Conservation (phyloP, 2,888 invertebrate species). For the Drosophila hawaiiensis region DNA sequence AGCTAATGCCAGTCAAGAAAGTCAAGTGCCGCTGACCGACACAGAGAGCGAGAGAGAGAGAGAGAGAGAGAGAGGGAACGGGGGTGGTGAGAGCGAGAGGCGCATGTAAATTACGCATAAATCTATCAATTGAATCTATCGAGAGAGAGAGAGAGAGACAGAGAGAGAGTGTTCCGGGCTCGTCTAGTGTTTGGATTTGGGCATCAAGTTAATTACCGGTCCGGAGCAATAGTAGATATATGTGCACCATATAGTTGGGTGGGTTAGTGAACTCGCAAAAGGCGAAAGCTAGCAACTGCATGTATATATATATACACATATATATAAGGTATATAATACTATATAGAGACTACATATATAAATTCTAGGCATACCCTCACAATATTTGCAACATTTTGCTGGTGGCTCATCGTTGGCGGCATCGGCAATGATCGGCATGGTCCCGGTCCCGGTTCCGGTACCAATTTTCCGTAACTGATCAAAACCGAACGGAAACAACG, state of each 20-base stretch:
- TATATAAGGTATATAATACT: constrained; percentile 3
- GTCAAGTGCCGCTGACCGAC: constrained; percentile 55
- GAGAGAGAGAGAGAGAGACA: neutral
- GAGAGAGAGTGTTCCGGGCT: constrained; percentile 6
- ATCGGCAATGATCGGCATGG: constrained; percentile 89
- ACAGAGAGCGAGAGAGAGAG: neutral
- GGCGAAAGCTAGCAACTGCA: constrained; percentile 21
- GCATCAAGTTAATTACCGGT: constrained; percentile 64
- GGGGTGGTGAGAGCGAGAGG: constrained; percentile 18
- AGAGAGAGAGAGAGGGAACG: constrained; percentile 8
- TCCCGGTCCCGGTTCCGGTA: constrained; percentile 72
- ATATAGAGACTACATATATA: constrained; percentile 42
- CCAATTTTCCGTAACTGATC: constrained; percentile 27
- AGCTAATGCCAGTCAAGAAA: constrained; percentile 70
- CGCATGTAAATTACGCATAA: constrained; percentile 69
- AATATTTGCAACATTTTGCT: constrained; percentile 96
- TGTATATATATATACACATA: constrained; percentile 6
- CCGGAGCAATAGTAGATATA: constrained; percentile 10
- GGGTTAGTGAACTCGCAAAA: constrained; percentile 72
- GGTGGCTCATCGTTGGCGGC: constrained; percentile 89
- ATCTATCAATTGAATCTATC: constrained; percentile 76
- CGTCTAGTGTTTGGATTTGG: constrained; percentile 64
- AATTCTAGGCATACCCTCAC: constrained; percentile 90
- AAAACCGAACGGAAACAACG: constrained; percentile 13
- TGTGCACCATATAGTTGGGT: constrained; percentile 44